Evolutionary conservation across 2,888 invertebrate species (phyloP).

Genomic region (Flabesymbios commensalis): DNA sequence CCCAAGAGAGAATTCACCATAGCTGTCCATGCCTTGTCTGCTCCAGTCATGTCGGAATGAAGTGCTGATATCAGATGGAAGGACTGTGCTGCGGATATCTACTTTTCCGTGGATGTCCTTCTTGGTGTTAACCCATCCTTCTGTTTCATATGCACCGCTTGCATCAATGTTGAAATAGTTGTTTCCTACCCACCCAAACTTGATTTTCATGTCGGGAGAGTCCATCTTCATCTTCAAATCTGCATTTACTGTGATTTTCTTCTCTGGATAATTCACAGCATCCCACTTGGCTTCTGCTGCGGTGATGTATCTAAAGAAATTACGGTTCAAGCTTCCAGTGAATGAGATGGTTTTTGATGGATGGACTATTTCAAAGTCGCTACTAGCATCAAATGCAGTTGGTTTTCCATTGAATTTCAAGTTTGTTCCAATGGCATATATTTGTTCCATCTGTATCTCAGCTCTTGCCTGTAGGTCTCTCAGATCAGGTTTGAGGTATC

Average conservation of each 20-base stretch:
- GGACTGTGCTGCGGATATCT: constrained; percentile 10
- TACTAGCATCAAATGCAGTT: constrained; percentile 10
- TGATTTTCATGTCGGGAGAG: constrained; percentile 20
- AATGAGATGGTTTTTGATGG: constrained; percentile 6
- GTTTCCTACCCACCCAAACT: constrained; percentile 7
- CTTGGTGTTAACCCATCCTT: constrained; percentile 11
- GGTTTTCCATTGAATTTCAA: constrained; percentile 9
- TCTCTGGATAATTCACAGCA: constrained; percentile 11
- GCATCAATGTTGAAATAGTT: constrained; percentile 19
- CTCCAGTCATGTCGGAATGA: constrained; percentile 18
- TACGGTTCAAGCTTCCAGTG: neutral
- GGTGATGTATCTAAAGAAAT: neutral
- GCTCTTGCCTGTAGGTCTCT: constrained; percentile 21
- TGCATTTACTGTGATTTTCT: constrained; percentile 13
- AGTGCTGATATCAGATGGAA: constrained; percentile 19
- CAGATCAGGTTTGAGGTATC: constrained; percentile 29
- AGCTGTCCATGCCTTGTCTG: constrained; percentile 6
- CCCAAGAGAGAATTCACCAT: constrained; percentile 28
- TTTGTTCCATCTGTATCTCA: constrained; percentile 6
- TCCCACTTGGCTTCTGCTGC: constrained; percentile 21
- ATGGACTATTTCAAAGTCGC: constrained; percentile 7
- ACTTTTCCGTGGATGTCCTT: constrained; percentile 21
- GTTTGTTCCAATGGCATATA: constrained; percentile 15
- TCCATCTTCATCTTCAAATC: constrained; percentile 11
- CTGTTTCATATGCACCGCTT: constrained; percentile 18